phyloP scores from a whole-genome alignment of 2,888 invertebrate genomes.

The Noctuana brunneofusca region DNA sequence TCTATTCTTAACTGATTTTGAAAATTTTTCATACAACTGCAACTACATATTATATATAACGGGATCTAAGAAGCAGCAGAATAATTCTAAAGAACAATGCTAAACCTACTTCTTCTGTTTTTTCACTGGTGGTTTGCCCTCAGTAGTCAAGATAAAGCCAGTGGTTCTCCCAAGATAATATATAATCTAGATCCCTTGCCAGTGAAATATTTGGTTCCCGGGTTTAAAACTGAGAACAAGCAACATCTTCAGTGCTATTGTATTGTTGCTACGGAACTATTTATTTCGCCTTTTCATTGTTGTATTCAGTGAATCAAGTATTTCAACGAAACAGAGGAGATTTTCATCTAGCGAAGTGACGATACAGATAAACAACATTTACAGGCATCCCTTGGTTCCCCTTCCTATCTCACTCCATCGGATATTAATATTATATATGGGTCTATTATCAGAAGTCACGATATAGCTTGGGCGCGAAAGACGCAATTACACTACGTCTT shows the following conservation, averaged over 20 bases:
- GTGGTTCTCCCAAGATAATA: slow-evolving; percentile 22
- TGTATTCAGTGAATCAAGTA: slow-evolving; percentile 38
- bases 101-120: slow-evolving; percentile 1
- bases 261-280: slow-evolving; percentile 34
- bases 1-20: too few species aligned
- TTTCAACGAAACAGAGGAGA: slow-evolving; percentile 40
- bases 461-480: slow-evolving; percentile 39
- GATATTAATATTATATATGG: slow-evolving; percentile 42
- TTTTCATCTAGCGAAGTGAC: slow-evolving; percentile 40
- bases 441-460: slow-evolving; percentile 40
- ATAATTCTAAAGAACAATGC: background rate
- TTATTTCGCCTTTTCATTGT: slow-evolving; percentile 41
- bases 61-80: background rate
- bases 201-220: slow-evolving; percentile 27
- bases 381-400: slow-evolving; percentile 35
- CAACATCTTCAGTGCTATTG: slow-evolving; percentile 34
- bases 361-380: slow-evolving; percentile 34
- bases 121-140: slow-evolving; percentile 16
- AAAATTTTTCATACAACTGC: too few species aligned
- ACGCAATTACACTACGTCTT: slow-evolving; percentile 41
- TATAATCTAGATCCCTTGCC: slow-evolving; percentile 21
- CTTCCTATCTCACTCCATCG: slow-evolving; percentile 37
- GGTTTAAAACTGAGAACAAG: slow-evolving; percentile 32
- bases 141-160: slow-evolving; percentile 15
- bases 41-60: too few species aligned